phyloP scores from a whole-genome alignment of 2,113 vertebrate species.

The Psephotus haematonotus region DNA sequence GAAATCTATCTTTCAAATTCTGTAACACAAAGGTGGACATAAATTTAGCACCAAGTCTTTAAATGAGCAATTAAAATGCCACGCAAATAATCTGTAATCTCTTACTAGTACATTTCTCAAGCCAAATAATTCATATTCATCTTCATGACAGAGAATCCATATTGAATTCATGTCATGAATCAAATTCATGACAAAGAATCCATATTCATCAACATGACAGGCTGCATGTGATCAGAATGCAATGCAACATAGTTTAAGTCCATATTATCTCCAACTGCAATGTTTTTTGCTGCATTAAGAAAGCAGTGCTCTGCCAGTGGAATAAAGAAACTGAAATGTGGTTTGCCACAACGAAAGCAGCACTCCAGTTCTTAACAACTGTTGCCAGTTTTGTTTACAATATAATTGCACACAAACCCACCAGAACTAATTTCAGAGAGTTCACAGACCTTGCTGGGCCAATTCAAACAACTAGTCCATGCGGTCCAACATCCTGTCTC shows the following conservation, averaged over 20 bases:
- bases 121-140: neutral
- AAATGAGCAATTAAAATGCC: neutral
- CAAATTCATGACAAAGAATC: too few species aligned
- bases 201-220: neutral
- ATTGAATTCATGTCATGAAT: too few species aligned
- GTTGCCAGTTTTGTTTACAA: neutral
- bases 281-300: neutral
- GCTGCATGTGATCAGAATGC: neutral
- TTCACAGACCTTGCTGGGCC: neutral
- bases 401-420: neutral
- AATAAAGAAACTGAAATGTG: neutral
- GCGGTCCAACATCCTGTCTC: neutral
- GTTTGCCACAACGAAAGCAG: neutral
- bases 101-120: neutral
- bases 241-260: neutral
- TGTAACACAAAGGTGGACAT: neutral
- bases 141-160: neutral
- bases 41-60: neutral
- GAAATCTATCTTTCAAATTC: neutral
- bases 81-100: neutral
- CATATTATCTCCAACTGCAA: neutral
- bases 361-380: neutral
- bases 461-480: neutral
- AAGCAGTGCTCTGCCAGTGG: neutral
- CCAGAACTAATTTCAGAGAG: neutral